Percentiles rank a stretch among this genome's conserved stretches.
phyloP scores from a whole-genome alignment of 2,113 vertebrate genomes.

The Rhinolophus ferrumequinum region DNA sequence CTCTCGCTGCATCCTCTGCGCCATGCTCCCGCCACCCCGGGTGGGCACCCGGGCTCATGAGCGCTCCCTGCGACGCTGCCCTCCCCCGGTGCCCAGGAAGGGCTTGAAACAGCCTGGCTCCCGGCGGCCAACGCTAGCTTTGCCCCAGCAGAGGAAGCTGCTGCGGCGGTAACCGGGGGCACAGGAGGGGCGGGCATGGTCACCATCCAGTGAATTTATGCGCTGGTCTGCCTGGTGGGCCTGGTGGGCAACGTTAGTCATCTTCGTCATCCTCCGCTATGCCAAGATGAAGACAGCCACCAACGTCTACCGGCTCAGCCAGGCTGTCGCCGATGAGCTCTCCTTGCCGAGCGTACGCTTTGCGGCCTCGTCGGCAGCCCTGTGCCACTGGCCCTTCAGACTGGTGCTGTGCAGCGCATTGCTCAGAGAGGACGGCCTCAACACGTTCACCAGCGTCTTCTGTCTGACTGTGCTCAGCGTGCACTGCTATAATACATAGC shows the following conservation, averaged over 20 bases:
- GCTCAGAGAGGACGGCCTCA: constrained; percentile 90
- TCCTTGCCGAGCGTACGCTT: constrained; percentile 91
- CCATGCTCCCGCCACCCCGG: background rate
- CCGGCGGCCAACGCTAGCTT: constrained; percentile 68
- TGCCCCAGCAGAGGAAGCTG: fast-evolving
- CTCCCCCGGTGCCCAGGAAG: constrained; percentile 47
- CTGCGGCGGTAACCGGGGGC: fast-evolving
- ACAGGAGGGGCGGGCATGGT: constrained; percentile 80
- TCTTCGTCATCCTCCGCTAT: constrained; percentile 88
- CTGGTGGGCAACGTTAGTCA: constrained; percentile 91
- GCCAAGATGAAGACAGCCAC: constrained; percentile 88
- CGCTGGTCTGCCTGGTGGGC: constrained; percentile 86
- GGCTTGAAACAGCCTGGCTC: constrained; percentile 9
- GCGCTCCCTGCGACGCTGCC: constrained; percentile 30
- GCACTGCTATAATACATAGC: constrained; percentile 87
- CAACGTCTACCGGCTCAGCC: constrained; percentile 91
- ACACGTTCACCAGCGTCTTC: constrained; percentile 92
- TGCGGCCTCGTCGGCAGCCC: constrained; percentile 86
- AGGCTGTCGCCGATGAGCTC: constrained; percentile 89
- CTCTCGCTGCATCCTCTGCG: background rate
- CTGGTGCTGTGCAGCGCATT: constrained; percentile 89
- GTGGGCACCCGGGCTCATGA: constrained; percentile 67
- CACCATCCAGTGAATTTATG: constrained; percentile 90
- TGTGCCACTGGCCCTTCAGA: constrained; percentile 90
- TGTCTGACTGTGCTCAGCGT: constrained; percentile 90